These are phyloP conservation scores for Hemiscyllium ocellatum DNA, from an alignment of 2,113 vertebrate genomes.

Conservation along the genomic window DNA sequence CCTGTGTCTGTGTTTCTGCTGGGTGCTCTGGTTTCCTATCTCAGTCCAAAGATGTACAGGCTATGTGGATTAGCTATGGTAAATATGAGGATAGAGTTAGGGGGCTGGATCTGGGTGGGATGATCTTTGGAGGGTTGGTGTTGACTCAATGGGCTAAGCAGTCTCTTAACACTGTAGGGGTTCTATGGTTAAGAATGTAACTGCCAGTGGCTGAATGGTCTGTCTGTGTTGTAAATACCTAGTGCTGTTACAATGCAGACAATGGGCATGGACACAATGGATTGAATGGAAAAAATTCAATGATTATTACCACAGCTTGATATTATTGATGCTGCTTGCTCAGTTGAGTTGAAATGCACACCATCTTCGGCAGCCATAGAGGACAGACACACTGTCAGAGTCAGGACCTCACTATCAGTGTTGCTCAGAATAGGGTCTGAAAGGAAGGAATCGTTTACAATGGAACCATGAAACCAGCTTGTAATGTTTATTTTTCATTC, in stretches of 20 bases:
- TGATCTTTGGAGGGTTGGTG: too few relatives aligned
- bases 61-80: too few relatives aligned
- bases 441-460: not conserved
- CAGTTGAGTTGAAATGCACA: not conserved
- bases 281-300: not conserved
- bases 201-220: not conserved
- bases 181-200: not conserved
- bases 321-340: not conserved
- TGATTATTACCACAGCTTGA: not conserved
- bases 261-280: not conserved
- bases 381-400: not conserved
- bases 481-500: not conserved
- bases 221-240: not conserved
- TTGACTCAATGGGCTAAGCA: too few relatives aligned
- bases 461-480: not conserved
- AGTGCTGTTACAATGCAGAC: not conserved
- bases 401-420: not conserved
- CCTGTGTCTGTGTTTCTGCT: too few relatives aligned
- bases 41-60: too few relatives aligned
- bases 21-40: too few relatives aligned
- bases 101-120: too few relatives aligned
- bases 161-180: too few relatives aligned
- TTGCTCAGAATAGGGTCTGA: not conserved
- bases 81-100: too few relatives aligned
- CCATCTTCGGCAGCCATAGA: not conserved